Conservation (phyloP, 2,888 invertebrate genomes). For the Celastrina argiolus region DNA sequence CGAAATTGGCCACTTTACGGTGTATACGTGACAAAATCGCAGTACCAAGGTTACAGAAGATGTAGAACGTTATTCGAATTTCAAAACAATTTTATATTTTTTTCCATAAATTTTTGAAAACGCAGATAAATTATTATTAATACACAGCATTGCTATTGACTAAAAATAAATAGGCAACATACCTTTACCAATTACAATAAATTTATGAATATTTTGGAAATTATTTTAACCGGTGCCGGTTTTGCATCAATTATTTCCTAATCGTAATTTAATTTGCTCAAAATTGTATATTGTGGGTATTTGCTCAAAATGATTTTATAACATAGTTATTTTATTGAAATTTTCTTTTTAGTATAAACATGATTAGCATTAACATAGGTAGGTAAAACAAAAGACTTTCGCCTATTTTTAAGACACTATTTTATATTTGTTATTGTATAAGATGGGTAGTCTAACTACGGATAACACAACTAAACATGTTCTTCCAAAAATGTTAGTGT, state of each 20-base stretch:
- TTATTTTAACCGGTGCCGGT: no score
- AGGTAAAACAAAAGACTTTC: not conserved
- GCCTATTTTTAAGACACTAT: not conserved
- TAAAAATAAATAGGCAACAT: no score
- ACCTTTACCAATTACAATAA: no score
- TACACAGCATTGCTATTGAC: no score
- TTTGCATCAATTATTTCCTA: no score
- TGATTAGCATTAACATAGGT: not conserved
- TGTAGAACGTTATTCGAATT: slow-evolving; percentile 39
- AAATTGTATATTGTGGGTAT: not conserved
- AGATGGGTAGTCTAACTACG: not conserved
- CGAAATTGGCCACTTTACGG: slow-evolving; percentile 60
- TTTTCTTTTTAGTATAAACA: not conserved
- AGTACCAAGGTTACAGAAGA: slow-evolving; percentile 56
- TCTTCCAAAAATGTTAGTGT: not conserved
- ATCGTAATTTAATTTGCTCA: not conserved
- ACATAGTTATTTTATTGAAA: not conserved
- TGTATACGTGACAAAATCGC: slow-evolving; percentile 68
- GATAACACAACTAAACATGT: not conserved
- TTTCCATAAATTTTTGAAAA: no score
- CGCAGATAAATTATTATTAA: no score
- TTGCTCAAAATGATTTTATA: not conserved
- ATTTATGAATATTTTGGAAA: not conserved
- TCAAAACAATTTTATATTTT: no score
- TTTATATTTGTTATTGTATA: not conserved